Percentiles rank a stretch among this genome's conserved stretches.
Evolutionary conservation across 2,797 vertebrate genomes (phyloP).

Genomic region (Scleropages formosus): DNA sequence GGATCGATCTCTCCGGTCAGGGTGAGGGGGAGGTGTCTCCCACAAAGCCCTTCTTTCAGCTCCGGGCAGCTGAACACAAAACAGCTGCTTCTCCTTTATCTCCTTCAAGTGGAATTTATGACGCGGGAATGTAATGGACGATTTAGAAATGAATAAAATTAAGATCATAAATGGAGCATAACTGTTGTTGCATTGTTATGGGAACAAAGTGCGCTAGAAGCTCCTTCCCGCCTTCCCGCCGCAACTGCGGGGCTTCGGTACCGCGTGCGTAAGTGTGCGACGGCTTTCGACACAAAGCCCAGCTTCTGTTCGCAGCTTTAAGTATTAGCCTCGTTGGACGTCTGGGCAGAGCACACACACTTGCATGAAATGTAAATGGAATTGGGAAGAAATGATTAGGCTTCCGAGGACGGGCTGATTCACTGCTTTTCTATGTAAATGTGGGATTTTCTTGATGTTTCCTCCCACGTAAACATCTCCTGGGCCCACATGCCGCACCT

Average conservation of each 20-base stretch:
- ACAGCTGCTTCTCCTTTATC: background rate
- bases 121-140: background rate
- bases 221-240: too few relatives aligned
- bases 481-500: background rate
- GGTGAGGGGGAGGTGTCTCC: background rate
- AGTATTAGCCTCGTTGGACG: too few relatives aligned
- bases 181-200: too few relatives aligned
- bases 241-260: too few relatives aligned
- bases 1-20: background rate
- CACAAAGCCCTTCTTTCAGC: background rate
- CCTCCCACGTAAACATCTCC: background rate
- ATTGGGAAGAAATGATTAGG: background rate
- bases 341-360: too few relatives aligned
- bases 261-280: too few relatives aligned
- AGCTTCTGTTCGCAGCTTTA: too few relatives aligned
- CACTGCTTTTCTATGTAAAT: background rate
- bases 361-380: slow-evolving; percentile 8
- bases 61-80: background rate
- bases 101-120: background rate
- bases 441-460: background rate
- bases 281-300: too few relatives aligned
- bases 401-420: background rate
- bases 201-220: too few relatives aligned
- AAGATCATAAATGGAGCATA: too few relatives aligned
- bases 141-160: too few relatives aligned